Base-by-base conservation (phyloP, 2,888 invertebrate species). In the Megalurothrips usitatus region DNA sequence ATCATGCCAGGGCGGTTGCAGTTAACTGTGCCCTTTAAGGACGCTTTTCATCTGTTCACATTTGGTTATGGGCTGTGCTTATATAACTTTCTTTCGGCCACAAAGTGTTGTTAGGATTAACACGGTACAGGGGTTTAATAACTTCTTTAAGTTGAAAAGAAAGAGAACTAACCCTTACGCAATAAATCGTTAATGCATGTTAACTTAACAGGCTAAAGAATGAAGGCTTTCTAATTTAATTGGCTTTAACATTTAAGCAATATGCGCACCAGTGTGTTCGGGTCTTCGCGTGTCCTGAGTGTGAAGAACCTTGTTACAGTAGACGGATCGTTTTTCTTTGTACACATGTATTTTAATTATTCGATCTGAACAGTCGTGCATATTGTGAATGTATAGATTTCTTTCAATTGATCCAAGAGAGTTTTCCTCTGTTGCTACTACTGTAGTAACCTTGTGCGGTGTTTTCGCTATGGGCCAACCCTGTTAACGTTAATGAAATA, bases 191-290 rank as follows among this genome's bases (percentile, higher is more conserved):
- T 26, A 75, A 26, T 58, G 19, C 58, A 26, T 9, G 11, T 75
- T 75, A 75, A 75, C 26, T 9, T 75, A 26, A 75, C 68, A 26
- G 68, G 68, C 68, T 75, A 23, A 23, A 75, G 23, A 68, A n/a
- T 6, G 68, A 68, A 68, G 26, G 23, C 68, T 75, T 75, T 75
- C 26, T 75, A 75, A 75, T 75, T 26, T 75, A 75, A 75, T 75
- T 75, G 26, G 68, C 68, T 75, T 75, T 75, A 75, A 26, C 68
- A 26, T 26, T 26, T 75, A 75, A 75, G 68, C 68, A 75, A 75
- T 75, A 75, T 12, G 68, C 68, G 68, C 68, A 75, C 68, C 68
- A 75, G 68, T 23, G 23, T 75, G 68, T 75, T 75, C 68, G 68
- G 68, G 68, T 75, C 68, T 75, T 23, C 8, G 23, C 23, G 68